These are phyloP conservation scores for Hylyphantes graminicola DNA, from an alignment of 1,140 invertebrate species.

Conservation along the genomic window DNA sequence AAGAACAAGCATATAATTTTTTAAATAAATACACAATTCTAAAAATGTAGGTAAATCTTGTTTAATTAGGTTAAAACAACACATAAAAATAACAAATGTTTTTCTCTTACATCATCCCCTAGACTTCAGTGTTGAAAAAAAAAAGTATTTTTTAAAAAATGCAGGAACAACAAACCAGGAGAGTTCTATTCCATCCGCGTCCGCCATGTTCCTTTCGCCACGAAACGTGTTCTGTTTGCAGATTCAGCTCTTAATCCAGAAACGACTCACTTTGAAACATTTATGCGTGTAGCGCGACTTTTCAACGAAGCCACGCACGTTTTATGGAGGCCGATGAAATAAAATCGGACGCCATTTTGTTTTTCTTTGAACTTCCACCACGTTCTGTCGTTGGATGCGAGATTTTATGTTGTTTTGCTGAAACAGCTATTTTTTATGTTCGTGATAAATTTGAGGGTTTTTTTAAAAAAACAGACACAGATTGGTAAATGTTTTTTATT, in stretches of 20 bases:
- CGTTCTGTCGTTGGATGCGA: neutral
- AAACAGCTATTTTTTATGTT: too few species aligned
- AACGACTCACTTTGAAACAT: slow-evolving; percentile 57
- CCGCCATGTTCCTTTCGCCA: slow-evolving; percentile 44
- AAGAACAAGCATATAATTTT: too few species aligned
- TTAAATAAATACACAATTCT: too few species aligned
- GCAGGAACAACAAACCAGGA: slow-evolving; percentile 19
- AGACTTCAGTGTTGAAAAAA: slow-evolving; percentile 19
- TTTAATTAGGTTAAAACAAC: too few species aligned
- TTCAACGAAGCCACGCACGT: slow-evolving; percentile 56
- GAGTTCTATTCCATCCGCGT: slow-evolving; percentile 50
- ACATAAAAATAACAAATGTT: too few species aligned
- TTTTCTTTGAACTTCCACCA: neutral
- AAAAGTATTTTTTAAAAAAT: neutral
- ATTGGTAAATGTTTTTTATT: too few species aligned
- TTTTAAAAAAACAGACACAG: too few species aligned
- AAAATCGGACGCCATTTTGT: slow-evolving; percentile 27
- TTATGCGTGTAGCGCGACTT: slow-evolving; percentile 53
- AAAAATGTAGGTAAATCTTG: too few species aligned
- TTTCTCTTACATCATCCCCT: too few species aligned
- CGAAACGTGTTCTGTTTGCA: slow-evolving; percentile 54
- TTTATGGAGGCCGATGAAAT: slow-evolving; percentile 55
- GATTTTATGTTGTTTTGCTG: neutral
- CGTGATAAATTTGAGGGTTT: too few species aligned
- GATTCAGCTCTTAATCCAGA: slow-evolving; percentile 51